These are phyloP conservation scores for Triops cancriformis DNA, from an alignment of 1,140 invertebrate genomes.

Conservation along the genomic window DNA sequence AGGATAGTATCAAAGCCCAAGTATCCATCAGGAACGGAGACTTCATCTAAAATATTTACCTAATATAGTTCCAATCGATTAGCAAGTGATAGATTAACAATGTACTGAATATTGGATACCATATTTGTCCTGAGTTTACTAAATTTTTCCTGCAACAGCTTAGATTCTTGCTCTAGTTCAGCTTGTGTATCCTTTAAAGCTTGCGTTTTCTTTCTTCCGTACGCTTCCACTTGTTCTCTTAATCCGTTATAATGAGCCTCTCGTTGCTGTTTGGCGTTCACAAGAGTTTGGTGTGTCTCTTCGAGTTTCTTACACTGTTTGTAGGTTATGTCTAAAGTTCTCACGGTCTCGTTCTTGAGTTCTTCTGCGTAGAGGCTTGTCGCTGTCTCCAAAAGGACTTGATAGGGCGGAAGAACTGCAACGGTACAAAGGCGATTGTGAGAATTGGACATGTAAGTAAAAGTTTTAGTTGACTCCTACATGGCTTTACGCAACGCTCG, in stretches of 20 bases:
- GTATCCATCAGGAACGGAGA: not conserved
- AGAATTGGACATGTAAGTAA: not conserved
- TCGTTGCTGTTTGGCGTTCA: not conserved
- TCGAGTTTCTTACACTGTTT: not conserved
- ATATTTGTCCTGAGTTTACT: not conserved
- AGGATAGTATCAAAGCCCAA: not conserved
- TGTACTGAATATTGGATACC: not conserved
- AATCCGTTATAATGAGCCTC: not conserved
- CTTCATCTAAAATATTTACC: not conserved
- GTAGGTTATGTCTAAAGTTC: not conserved
- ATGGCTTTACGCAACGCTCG: not conserved
- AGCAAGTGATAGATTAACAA: not conserved
- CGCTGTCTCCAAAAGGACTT: not conserved
- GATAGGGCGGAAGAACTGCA: not conserved
- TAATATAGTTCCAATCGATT: not conserved
- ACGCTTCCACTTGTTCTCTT: not conserved
- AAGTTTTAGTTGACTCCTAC: not conserved
- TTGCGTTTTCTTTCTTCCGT: not conserved
- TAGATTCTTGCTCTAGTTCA: not conserved
- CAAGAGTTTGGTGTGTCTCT: not conserved
- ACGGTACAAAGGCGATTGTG: not conserved
- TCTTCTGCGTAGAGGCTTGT: not conserved
- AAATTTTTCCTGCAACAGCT: not conserved
- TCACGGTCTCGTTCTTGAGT: not conserved
- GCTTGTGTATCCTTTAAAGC: not conserved